Evolutionary conservation across 1,140 invertebrate genomes (phyloP).

Genomic region (Trichoplusia ni): DNA sequence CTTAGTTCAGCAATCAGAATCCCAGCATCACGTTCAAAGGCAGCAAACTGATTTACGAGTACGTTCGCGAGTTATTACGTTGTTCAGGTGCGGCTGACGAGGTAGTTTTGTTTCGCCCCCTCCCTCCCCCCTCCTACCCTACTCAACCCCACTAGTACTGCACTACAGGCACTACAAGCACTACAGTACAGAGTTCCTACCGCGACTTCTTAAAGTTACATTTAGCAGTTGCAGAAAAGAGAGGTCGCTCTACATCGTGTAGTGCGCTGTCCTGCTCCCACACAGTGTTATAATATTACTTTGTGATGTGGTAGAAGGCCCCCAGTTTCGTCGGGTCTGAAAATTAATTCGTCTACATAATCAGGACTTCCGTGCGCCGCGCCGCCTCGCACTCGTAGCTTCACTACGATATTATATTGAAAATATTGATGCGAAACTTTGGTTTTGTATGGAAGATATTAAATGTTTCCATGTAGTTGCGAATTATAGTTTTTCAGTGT

Average conservation of each 20-base stretch:
- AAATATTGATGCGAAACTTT: slow-evolving; percentile 1
- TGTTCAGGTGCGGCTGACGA: slow-evolving; percentile 65
- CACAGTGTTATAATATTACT: too few relatives aligned
- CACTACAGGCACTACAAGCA: slow-evolving; percentile 58
- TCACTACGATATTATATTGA: slow-evolving; percentile 23
- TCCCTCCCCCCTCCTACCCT: slow-evolving; percentile 25
- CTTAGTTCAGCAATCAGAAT: slow-evolving; percentile 2
- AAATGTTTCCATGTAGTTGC: not conserved
- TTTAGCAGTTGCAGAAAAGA: too few relatives aligned
- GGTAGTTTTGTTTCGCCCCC: slow-evolving; percentile 68
- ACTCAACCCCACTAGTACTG: slow-evolving; percentile 29
- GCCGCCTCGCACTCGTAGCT: slow-evolving; percentile 38
- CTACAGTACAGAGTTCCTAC: too few relatives aligned
- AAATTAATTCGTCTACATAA: slow-evolving; percentile 81
- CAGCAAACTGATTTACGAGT: slow-evolving; percentile 59
- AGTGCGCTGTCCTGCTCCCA: too few relatives aligned
- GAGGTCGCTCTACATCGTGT: too few relatives aligned
- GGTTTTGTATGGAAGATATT: not conserved
- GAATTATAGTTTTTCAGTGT: not conserved
- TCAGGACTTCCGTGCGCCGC: slow-evolving; percentile 71
- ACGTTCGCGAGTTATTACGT: slow-evolving; percentile 58
- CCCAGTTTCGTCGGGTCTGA: slow-evolving; percentile 78
- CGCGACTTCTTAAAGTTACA: too few relatives aligned
- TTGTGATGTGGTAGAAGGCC: too few relatives aligned
- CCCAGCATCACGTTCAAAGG: slow-evolving; percentile 26